phyloP scores from a whole-genome alignment of 2,888 invertebrate genomes.

The Orchesella flavescens region DNA sequence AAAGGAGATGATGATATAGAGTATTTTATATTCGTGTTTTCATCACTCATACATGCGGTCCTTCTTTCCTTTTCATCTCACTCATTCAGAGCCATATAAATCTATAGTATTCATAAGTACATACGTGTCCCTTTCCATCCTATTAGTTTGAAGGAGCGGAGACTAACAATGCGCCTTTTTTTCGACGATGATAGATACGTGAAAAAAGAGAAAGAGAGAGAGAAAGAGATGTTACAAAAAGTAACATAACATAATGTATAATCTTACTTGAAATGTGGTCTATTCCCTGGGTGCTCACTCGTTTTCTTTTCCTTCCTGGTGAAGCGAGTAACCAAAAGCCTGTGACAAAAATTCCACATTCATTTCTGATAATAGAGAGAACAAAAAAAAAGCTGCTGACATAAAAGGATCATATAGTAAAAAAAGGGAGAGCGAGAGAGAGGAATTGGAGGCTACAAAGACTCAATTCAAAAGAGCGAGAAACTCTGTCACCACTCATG shows the following conservation, averaged over 20 bases:
- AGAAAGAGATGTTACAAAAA: conserved; percentile 22
- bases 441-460: neutral
- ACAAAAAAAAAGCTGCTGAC: too few species aligned
- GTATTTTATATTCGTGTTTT: too few species aligned
- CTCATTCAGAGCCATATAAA: too few species aligned
- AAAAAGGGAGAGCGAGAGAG: neutral
- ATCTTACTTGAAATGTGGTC: conserved; percentile 34
- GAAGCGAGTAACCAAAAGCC: neutral
- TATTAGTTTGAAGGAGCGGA: too few species aligned
- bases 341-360: neutral
- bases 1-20: too few species aligned
- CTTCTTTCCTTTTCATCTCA: too few species aligned
- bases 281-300: conserved; percentile 23
- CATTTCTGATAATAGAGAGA: neutral
- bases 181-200: too few species aligned
- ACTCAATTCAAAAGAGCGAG: conserved; percentile 2
- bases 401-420: neutral
- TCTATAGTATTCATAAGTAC: too few species aligned
- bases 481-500: too few species aligned
- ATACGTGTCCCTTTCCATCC: too few species aligned
- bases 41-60: too few species aligned
- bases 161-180: too few species aligned
- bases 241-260: conserved; percentile 1
- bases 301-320: neutral
- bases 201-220: neutral